Conservation (phyloP, 2,797 vertebrate species). For the Melanotaenia trifasciata region DNA sequence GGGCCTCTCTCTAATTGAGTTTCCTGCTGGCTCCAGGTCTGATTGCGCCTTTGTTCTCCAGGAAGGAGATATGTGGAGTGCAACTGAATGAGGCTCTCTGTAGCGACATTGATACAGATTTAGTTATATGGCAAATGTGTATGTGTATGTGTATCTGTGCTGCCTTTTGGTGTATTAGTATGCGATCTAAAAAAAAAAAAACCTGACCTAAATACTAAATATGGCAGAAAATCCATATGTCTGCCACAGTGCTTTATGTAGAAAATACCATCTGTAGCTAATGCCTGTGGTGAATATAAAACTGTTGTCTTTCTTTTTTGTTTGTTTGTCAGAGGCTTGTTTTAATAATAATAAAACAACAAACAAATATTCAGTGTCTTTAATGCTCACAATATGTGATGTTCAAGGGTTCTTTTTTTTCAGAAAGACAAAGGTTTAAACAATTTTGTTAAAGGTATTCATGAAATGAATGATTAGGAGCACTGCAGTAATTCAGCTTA, state of each 20-base stretch:
- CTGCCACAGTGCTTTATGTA: background rate
- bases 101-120: slow-evolving; percentile 44
- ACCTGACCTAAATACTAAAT: slow-evolving; percentile 28
- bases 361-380: background rate
- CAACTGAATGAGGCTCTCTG: slow-evolving; percentile 52
- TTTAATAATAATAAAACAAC: background rate
- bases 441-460: too few species aligned
- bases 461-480: too few species aligned
- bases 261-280: background rate
- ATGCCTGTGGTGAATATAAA: background rate
- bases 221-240: slow-evolving; percentile 33
- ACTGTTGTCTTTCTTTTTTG: background rate
- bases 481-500: too few species aligned
- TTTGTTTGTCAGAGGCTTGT: background rate
- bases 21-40: slow-evolving; percentile 74
- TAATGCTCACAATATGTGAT: background rate
- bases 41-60: slow-evolving; percentile 66
- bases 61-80: slow-evolving; percentile 66
- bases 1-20: slow-evolving; percentile 82
- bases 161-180: slow-evolving; percentile 21
- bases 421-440: too few species aligned
- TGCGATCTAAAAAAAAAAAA: slow-evolving; percentile 13
- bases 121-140: background rate
- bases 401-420: too few species aligned
- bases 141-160: slow-evolving; percentile 19